Conservation (phyloP, 1,140 invertebrate species). For the Procambarus virginalis region DNA sequence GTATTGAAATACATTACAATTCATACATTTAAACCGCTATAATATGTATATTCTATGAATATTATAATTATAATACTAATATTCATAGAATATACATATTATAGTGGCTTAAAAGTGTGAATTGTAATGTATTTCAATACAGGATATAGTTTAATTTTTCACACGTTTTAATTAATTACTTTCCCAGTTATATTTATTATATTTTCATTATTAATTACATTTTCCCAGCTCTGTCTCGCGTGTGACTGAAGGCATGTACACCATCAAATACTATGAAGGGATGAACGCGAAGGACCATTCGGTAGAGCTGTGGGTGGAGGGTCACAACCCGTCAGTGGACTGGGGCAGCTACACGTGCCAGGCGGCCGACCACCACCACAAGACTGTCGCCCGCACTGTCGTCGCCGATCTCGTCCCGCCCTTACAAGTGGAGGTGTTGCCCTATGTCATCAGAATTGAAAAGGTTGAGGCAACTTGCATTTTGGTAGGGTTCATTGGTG, state of each 20-base stretch:
- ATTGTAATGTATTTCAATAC: too few relatives aligned
- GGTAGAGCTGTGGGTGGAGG: background rate
- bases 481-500: too few relatives aligned
- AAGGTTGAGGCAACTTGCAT: background rate
- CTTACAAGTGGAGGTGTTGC: background rate
- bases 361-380: background rate
- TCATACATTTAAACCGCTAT: too few relatives aligned
- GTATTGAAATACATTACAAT: too few relatives aligned
- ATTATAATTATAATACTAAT: too few relatives aligned
- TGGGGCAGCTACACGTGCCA: slow-evolving; percentile 1
- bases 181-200: too few relatives aligned
- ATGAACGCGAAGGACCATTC: background rate
- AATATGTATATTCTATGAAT: too few relatives aligned
- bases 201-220: background rate
- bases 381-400: background rate
- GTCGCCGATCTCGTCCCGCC: background rate
- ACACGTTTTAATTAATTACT: too few relatives aligned
- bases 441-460: background rate
- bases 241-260: background rate
- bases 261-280: background rate
- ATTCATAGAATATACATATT: too few relatives aligned
- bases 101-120: too few relatives aligned
- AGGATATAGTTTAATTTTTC: too few relatives aligned
- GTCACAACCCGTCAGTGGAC: background rate
- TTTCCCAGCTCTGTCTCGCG: background rate